phyloP scores from a whole-genome alignment of 2,888 invertebrate species.

The Synanthedon andrenaeformis region DNA sequence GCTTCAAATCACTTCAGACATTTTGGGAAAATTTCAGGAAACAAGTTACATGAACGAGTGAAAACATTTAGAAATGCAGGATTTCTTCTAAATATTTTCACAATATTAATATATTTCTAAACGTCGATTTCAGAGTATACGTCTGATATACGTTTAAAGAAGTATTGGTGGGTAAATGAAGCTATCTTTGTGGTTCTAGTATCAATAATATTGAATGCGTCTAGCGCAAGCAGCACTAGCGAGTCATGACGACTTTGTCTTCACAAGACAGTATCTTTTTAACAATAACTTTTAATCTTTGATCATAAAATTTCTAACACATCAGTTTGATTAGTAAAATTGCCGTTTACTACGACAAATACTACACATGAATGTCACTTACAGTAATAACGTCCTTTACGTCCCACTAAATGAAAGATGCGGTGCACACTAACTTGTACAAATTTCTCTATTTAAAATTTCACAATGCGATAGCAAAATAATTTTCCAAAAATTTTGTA shows the following conservation, averaged over 20 bases:
- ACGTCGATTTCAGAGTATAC: background rate
- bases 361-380: constrained; percentile 5
- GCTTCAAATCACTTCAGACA: constrained; percentile 20
- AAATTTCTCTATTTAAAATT: constrained; percentile 37
- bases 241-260: constrained; percentile 37
- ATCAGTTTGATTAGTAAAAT: constrained; percentile 16
- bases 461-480: constrained; percentile 62
- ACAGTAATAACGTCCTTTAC: constrained; percentile 39
- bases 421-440: constrained; percentile 37
- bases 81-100: constrained; percentile 18
- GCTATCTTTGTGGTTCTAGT: constrained; percentile 47
- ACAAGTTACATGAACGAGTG: constrained; percentile 6
- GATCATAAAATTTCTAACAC: constrained; percentile 33
- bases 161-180: constrained; percentile 10
- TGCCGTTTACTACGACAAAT: background rate
- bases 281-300: constrained; percentile 35
- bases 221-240: constrained; percentile 36
- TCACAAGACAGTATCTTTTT: constrained; percentile 42
- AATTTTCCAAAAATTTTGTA: constrained; percentile 49
- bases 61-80: constrained; percentile 34
- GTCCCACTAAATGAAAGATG: constrained; percentile 34
- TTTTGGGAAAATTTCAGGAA: too few relatives aligned
- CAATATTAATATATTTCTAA: background rate
- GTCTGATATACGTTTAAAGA: too few relatives aligned
- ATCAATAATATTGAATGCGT: constrained; percentile 24